These are phyloP conservation scores for Ascaphus truei DNA, from an alignment of 2,113 vertebrate genomes.

Conservation along the genomic window DNA sequence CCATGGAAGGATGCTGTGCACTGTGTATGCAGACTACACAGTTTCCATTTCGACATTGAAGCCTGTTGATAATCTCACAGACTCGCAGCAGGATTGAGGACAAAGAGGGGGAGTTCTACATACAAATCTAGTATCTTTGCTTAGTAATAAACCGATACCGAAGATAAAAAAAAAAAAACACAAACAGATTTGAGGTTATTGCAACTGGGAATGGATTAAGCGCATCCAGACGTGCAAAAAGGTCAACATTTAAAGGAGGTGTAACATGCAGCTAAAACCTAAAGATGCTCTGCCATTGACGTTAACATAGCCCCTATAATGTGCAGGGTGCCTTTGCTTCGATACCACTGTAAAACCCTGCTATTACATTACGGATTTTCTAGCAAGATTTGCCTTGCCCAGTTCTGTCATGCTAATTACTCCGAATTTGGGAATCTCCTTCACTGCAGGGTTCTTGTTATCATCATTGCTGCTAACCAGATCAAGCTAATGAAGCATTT, in stretches of 20 bases:
- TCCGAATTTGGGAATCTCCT: constrained; percentile 43
- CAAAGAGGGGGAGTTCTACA: not conserved
- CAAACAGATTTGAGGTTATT: constrained; percentile 26
- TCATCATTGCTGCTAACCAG: constrained; percentile 43
- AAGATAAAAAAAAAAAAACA: constrained; percentile 25
- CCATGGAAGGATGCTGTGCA: too few relatives aligned
- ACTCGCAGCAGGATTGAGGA: constrained; percentile 20
- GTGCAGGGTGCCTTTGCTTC: too few relatives aligned
- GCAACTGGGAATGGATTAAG: too few relatives aligned
- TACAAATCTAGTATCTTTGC: constrained; percentile 20
- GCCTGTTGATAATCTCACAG: constrained; percentile 23
- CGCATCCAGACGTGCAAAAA: too few relatives aligned
- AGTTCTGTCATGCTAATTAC: constrained; percentile 44
- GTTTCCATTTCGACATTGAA: constrained; percentile 29
- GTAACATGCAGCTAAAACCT: too few relatives aligned
- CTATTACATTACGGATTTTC: too few relatives aligned
- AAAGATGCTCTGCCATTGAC: too few relatives aligned
- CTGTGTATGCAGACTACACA: constrained; percentile 15
- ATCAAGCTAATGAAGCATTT: constrained; percentile 54
- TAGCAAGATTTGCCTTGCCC: constrained; percentile 38
- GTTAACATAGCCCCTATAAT: too few relatives aligned
- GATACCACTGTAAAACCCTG: too few relatives aligned
- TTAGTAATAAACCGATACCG: constrained; percentile 15
- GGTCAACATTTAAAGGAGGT: too few relatives aligned
- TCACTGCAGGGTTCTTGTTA: constrained; percentile 40